Percentiles rank a stretch among this genome's conserved stretches.
phyloP scores from a whole-genome alignment of 2,888 invertebrate genomes.

The Apamea anceps region DNA sequence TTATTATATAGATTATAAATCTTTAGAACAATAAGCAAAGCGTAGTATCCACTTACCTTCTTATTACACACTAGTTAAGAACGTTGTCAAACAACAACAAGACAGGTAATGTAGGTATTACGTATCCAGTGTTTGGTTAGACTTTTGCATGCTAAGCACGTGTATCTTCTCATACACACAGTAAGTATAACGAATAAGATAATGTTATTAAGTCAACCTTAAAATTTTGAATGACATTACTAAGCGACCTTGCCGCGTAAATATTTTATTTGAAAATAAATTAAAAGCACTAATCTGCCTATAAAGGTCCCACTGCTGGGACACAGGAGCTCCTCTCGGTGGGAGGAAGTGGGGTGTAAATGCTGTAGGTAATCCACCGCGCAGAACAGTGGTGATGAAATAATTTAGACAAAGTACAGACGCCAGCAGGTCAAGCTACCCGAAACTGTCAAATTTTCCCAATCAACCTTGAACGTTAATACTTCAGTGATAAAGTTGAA shows the following conservation, averaged over 20 bases:
- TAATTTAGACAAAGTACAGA: background rate
- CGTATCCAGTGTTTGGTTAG: background rate
- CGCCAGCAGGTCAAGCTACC: too few relatives aligned
- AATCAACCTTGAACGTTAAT: too few relatives aligned
- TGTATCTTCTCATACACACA: constrained; percentile 4
- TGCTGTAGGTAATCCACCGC: background rate
- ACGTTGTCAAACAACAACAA: constrained; percentile 27
- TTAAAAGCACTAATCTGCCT: background rate
- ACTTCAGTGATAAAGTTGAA: too few relatives aligned
- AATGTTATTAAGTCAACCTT: constrained; percentile 26
- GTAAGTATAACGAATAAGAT: constrained; percentile 9
- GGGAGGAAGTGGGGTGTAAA: background rate
- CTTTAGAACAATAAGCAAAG: background rate
- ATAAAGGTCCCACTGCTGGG: background rate
- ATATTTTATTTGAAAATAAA: constrained; percentile 19
- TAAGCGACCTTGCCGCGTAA: constrained; percentile 17
- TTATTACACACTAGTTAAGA: background rate
- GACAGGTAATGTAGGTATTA: background rate
- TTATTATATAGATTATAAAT: background rate
- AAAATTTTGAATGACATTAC: constrained; percentile 30
- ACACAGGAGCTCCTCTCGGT: background rate
- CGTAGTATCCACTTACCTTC: background rate
- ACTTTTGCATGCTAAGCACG: constrained; percentile 44
- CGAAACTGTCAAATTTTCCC: too few relatives aligned
- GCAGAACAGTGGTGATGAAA: background rate